These are phyloP conservation scores for Drosophila santomea DNA, from an alignment of 1,140 invertebrate species.

Conservation along the genomic window DNA sequence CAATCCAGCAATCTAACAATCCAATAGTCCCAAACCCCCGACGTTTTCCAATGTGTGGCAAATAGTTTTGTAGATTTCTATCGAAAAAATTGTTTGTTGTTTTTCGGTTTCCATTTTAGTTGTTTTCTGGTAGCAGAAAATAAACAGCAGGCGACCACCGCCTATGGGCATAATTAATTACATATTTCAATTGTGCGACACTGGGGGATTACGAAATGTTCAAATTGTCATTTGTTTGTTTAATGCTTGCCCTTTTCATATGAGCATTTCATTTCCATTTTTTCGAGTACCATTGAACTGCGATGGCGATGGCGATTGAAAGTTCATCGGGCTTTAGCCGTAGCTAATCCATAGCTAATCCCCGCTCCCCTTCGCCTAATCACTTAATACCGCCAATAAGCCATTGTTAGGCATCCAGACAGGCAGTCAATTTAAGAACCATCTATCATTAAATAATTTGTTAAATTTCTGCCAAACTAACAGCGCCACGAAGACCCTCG, in stretches of 20 bases:
- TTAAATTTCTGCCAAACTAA: conserved; percentile 67
- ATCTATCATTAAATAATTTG: conserved; percentile 83
- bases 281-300: conserved; percentile 21
- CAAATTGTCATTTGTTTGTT: conserved; percentile 41
- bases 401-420: conserved; percentile 50
- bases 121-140: conserved; percentile 65
- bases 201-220: conserved; percentile 67
- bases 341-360: conserved; percentile 38
- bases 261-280: conserved; percentile 14
- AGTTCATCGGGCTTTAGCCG: conserved; percentile 18
- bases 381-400: conserved; percentile 68
- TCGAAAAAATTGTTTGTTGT: conserved; percentile 54
- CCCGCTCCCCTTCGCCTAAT: conserved; percentile 48
- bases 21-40: neutral
- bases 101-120: conserved; percentile 30
- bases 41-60: conserved; percentile 55
- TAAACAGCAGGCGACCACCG: conserved; percentile 70
- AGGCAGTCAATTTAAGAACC: conserved; percentile 70
- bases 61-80: conserved; percentile 78
- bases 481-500: conserved; percentile 65
- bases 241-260: conserved; percentile 30
- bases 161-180: conserved; percentile 71
- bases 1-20: no score
- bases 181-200: conserved; percentile 79
- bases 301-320: conserved; percentile 4